Base-by-base conservation (phyloP, 53 echinoderm and acorn worm genomes). In the Apostichopus leukothele region DNA sequence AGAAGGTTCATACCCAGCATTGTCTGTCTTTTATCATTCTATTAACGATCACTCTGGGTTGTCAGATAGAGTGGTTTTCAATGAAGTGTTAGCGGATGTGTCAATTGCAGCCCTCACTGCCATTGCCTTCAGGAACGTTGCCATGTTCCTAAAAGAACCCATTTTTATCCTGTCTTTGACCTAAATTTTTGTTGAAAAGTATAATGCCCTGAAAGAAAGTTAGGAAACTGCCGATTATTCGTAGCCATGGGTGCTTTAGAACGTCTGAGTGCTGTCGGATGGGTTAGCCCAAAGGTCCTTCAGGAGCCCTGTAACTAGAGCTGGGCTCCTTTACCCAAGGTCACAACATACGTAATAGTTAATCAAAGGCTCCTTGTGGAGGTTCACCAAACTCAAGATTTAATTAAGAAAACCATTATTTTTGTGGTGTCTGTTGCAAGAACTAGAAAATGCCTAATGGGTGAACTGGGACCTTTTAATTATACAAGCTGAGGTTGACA, bases 321-420 rank as follows among this genome's bases (percentile, higher is more conserved):
- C 39, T 39, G 39, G 39, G 2, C 39, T 39, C 39, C 39, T 51
- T 79, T 6, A n/a, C 53, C 79, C 79, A 79, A 79, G 79, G 79
- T 79, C 79, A 79, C 79, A 10, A 6, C 51, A 51, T 19, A 53
- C 79, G 16, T 79, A 79, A 18, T 16, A n/a, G n/a, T 53, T 51
- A 79, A 79, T 79, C 79, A 27, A 51, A 50, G 51, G n/a, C 79
- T 79, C 52, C n/a, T 53, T 18, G 51, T 52, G 50, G 79, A 53
- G 79, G 79, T 79, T 79, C 79, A 79, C 3, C 53, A 51, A 79
- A 79, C 79, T 79, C 79, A 14, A 13, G n/a, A 79, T 79, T 79
- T 79, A 79, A 79, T 79, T 79, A 79, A 79, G 53, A 23, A 63
- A 63, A 63, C 63, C 63, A 63, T 63, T 63, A 63, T 63, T 63